Conservation (phyloP, 2,797 vertebrate species). For the Lerista edwardsae region DNA sequence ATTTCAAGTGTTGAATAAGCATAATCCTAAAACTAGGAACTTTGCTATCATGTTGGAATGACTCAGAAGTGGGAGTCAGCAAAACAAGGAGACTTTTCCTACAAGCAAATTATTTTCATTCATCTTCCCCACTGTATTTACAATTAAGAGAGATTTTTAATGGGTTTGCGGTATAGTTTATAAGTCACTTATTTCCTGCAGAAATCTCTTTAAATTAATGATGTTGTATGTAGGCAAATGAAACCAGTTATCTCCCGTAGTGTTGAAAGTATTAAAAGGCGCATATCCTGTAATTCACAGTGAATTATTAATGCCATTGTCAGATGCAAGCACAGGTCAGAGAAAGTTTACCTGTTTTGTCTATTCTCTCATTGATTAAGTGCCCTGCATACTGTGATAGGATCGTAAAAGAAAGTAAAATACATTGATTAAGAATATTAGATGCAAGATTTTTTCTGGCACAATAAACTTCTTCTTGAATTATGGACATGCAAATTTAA, state of each 20-base stretch:
- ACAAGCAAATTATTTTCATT: slow-evolving; percentile 18
- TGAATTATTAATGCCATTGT: slow-evolving; percentile 28
- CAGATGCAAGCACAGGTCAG: not conserved
- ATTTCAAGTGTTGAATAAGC: not conserved
- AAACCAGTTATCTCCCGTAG: slow-evolving; percentile 34
- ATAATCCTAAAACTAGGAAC: not conserved
- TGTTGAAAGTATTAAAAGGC: slow-evolving; percentile 5
- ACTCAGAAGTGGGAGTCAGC: not conserved
- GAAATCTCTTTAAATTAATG: slow-evolving; percentile 1
- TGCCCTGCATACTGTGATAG: not conserved
- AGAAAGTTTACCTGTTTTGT: slow-evolving; percentile 13
- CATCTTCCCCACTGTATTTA: not conserved
- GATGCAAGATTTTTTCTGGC: not conserved
- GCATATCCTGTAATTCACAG: not conserved
- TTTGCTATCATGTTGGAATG: not conserved
- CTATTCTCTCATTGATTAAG: not conserved
- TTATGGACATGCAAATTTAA: slow-evolving; percentile 30
- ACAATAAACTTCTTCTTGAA: not conserved
- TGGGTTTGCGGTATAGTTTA: not conserved
- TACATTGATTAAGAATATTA: not conserved
- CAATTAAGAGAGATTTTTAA: slow-evolving; percentile 12
- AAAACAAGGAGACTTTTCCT: slow-evolving; percentile 6
- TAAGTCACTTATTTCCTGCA: not conserved
- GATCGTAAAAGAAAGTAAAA: slow-evolving; percentile 35
- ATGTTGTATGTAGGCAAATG: slow-evolving; percentile 1